A percentile compares a stretch with the other conserved stretches of the same genome.
phyloP scores from a whole-genome alignment of 2,113 vertebrate genomes.

The zebrafish (Danio rerio) region GRCz12tu NC_133178.1:33607501-33608000 shows the following conservation, averaged over 20 bases:
- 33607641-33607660: neutral
- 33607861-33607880: neutral
- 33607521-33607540: too few relatives aligned
- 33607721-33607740: neutral
- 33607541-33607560: neutral
- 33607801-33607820: neutral
- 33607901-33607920: too few relatives aligned
- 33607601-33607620: neutral
- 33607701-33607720: neutral
- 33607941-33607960: too few relatives aligned
- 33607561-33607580: neutral
- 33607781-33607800: too few relatives aligned
- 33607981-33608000: too few relatives aligned
- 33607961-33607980: too few relatives aligned
- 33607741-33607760: neutral
- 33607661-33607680: neutral
- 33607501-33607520: neutral
- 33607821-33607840: neutral
- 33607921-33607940: too few relatives aligned
- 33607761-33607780: too few relatives aligned
- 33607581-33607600: neutral
- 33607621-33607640: neutral
- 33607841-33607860: neutral
- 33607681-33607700: neutral
- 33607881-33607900: neutral